Conservation (phyloP, 1,140 invertebrate species). For the Magallana angulata region DNA sequence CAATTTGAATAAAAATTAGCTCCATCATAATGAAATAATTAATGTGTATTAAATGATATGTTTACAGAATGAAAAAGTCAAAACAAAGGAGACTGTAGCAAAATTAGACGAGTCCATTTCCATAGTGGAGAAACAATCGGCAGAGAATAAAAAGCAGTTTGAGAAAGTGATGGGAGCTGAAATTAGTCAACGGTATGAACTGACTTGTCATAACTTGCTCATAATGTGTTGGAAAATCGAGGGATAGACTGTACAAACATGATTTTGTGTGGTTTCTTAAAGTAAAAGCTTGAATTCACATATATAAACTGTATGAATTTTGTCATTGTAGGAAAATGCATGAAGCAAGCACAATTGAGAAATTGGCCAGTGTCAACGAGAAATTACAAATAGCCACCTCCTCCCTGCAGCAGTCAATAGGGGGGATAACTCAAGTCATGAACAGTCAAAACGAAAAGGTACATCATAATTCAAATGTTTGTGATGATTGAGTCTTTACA, state of each 20-base stretch:
- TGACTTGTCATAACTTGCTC: too few relatives aligned
- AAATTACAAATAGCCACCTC: conserved; percentile 75
- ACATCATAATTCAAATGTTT: background rate
- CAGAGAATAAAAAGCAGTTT: conserved; percentile 74
- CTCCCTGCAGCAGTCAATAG: conserved; percentile 76
- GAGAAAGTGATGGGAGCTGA: conserved; percentile 78
- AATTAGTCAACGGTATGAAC: conserved; percentile 76
- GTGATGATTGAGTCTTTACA: too few relatives aligned
- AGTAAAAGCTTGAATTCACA: background rate
- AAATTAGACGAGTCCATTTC: conserved; percentile 77
- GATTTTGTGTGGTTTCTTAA: too few relatives aligned
- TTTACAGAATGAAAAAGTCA: conserved; percentile 72
- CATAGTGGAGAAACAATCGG: conserved; percentile 76
- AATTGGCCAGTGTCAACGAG: conserved; percentile 73
- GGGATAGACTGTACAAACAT: too few relatives aligned
- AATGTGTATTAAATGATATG: too few relatives aligned
- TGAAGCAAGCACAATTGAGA: conserved; percentile 71
- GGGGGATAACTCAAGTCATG: conserved; percentile 71
- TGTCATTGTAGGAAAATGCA: conserved; percentile 71
- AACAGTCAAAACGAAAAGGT: conserved; percentile 69
- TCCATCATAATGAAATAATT: too few relatives aligned
- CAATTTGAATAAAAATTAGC: too few relatives aligned
- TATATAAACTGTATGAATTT: background rate
- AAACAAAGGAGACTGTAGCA: conserved; percentile 74
- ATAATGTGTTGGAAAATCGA: too few relatives aligned